phyloP scores from a whole-genome alignment of 2,888 invertebrate genomes.

The Sminthurinus aureus region DNA sequence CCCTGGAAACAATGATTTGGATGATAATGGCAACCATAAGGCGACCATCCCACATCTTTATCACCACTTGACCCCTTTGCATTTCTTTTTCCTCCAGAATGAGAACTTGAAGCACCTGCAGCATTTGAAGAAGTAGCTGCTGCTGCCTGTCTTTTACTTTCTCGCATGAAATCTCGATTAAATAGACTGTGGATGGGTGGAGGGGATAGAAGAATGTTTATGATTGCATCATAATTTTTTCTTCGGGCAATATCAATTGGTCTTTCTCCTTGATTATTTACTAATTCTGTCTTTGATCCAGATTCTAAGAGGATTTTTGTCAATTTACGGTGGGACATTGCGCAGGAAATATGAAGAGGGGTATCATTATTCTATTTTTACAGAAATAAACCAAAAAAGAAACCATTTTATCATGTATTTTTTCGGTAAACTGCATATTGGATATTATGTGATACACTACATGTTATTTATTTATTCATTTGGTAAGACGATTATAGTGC shows the following conservation, averaged over 20 bases:
- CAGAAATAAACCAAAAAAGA: background rate
- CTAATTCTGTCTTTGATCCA: slow-evolving; percentile 74
- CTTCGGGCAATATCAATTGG: slow-evolving; percentile 87
- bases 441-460: too few species aligned
- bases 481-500: too few species aligned
- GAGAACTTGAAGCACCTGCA: too few species aligned
- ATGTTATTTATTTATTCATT: too few species aligned
- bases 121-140: slow-evolving; percentile 22
- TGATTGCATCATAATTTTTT: slow-evolving; percentile 78
- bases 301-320: slow-evolving; percentile 89
- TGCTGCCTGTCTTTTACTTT: slow-evolving; percentile 47
- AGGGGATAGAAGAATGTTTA: slow-evolving; percentile 50
- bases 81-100: slow-evolving; percentile 32
- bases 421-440: too few species aligned
- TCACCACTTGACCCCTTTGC: slow-evolving; percentile 43
- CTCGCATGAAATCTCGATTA: slow-evolving; percentile 56
- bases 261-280: slow-evolving; percentile 88
- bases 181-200: slow-evolving; percentile 53
- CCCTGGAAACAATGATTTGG: slow-evolving; percentile 78
- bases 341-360: slow-evolving; percentile 90
- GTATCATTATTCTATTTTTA: slow-evolving; percentile 85
- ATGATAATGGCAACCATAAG: slow-evolving; percentile 90
- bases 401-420: too few species aligned
- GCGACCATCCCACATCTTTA: slow-evolving; percentile 72
- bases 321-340: slow-evolving; percentile 90